Percentiles rank a stretch among this genome's conserved stretches.
Conservation (phyloP, 2,797 vertebrate genomes). For the Neostethus bicornis region DNA sequence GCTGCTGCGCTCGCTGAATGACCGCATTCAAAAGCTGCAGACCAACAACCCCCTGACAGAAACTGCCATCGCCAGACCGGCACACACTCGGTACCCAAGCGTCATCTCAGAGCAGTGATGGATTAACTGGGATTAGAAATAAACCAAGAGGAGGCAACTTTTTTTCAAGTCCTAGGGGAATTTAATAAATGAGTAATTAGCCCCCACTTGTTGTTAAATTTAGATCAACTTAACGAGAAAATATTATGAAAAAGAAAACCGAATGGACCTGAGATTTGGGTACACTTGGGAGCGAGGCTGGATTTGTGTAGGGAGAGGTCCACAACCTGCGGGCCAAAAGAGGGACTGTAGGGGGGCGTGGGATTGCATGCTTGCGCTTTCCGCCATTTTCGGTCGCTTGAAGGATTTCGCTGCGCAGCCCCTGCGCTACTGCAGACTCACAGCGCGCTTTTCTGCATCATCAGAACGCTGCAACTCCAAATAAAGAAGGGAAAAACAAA, state of each 20-base stretch:
- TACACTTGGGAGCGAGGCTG: slow-evolving; percentile 74
- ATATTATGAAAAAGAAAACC: slow-evolving; percentile 19
- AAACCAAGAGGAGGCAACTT: slow-evolving; percentile 18
- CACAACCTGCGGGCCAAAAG: slow-evolving; percentile 83
- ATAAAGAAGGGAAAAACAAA: slow-evolving; percentile 98
- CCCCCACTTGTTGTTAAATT: background rate
- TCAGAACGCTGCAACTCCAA: slow-evolving; percentile 99
- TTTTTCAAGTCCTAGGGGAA: background rate
- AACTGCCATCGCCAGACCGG: slow-evolving; percentile 86
- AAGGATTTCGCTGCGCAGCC: slow-evolving; percentile 95
- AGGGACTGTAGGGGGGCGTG: slow-evolving; percentile 59
- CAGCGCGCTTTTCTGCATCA: slow-evolving; percentile 93
- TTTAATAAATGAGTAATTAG: slow-evolving; percentile 8
- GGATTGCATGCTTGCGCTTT: slow-evolving; percentile 73
- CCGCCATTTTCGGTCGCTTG: slow-evolving; percentile 68
- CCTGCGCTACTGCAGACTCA: slow-evolving; percentile 99
- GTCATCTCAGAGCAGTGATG: slow-evolving; percentile 40
- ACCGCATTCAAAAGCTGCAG: slow-evolving; percentile 84
- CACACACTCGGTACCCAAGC: slow-evolving; percentile 69
- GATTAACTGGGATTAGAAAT: background rate
- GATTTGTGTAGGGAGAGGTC: slow-evolving; percentile 77
- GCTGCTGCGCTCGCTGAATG: slow-evolving; percentile 70
- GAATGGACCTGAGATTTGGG: slow-evolving; percentile 50
- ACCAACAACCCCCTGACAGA: slow-evolving; percentile 80
- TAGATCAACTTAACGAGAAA: background rate